Conservation (phyloP, 2,888 invertebrate species). For the Parascotia fuliginaria region DNA sequence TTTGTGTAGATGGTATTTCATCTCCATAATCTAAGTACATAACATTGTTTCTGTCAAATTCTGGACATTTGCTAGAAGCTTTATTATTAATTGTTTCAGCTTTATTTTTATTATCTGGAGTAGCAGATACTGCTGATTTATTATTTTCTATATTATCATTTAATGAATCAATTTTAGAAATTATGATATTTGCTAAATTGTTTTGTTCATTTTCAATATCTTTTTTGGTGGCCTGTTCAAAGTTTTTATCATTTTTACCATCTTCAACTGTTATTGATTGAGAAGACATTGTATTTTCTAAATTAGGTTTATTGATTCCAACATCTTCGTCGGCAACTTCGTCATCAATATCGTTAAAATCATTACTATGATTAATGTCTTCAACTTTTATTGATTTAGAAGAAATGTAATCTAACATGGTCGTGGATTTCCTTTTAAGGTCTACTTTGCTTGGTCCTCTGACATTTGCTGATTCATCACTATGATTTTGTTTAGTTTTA, state of each 20-base stretch:
- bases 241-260: constrained; percentile 22
- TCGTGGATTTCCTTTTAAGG: constrained; percentile 76
- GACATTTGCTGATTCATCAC: constrained; percentile 16
- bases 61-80: constrained; percentile 4
- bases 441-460: constrained; percentile 52
- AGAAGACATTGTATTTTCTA: too few species aligned
- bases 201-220: not conserved
- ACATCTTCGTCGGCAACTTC: too few species aligned
- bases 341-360: constrained; percentile 24
- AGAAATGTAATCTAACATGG: constrained; percentile 67
- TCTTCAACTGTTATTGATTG: constrained; percentile 59
- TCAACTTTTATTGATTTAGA: constrained; percentile 61
- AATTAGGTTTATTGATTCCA: too few species aligned
- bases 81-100: not conserved
- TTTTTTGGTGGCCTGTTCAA: constrained; percentile 6
- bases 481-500: constrained; percentile 34
- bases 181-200: constrained; percentile 9
- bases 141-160: not conserved
- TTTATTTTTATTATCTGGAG: not conserved
- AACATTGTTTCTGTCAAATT: constrained; percentile 38
- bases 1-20: constrained; percentile 71
- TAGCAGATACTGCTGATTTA: not conserved
- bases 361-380: constrained; percentile 21
- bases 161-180: constrained; percentile 14
- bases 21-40: constrained; percentile 72